Evolutionary conservation across 2,797 vertebrate species (phyloP).

Genomic region (Melanotaenia pygmaea): DNA sequence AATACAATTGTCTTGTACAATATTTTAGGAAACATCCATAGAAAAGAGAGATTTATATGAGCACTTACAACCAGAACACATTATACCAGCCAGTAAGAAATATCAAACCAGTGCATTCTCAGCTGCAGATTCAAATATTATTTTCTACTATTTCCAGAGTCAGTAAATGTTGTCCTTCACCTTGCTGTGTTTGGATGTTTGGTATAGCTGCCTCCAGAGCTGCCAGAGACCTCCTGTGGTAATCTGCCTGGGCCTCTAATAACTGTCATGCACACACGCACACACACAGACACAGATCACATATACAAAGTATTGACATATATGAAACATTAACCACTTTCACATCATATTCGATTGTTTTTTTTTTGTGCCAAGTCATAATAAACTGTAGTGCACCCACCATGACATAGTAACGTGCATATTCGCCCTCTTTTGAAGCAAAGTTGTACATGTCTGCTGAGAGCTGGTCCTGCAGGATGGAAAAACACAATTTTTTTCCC

Average conservation of each 20-base stretch:
- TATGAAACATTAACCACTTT: slow-evolving; percentile 8
- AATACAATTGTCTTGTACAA: too few relatives aligned
- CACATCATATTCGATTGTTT: slow-evolving; percentile 33
- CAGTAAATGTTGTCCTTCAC: slow-evolving; percentile 76
- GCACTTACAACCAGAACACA: background rate
- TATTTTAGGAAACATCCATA: too few relatives aligned
- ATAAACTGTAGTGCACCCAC: slow-evolving; percentile 78
- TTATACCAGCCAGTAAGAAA: background rate
- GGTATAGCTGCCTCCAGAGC: slow-evolving; percentile 95
- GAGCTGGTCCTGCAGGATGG: slow-evolving; percentile 89
- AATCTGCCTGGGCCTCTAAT: slow-evolving; percentile 97
- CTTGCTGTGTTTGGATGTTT: slow-evolving; percentile 93
- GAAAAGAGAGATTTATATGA: too few relatives aligned
- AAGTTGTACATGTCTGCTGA: slow-evolving; percentile 97
- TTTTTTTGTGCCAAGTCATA: slow-evolving; percentile 3
- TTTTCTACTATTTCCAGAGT: slow-evolving; percentile 5
- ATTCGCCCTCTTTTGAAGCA: slow-evolving; percentile 94
- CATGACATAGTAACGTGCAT: slow-evolving; percentile 90
- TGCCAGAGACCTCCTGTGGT: slow-evolving; percentile 96
- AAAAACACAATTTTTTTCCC: background rate
- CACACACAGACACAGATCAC: slow-evolving; percentile 23
- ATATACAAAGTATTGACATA: background rate
- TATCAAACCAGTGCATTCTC: slow-evolving; percentile 8
- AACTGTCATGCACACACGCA: slow-evolving; percentile 81
- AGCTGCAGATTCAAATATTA: background rate